These are phyloP conservation scores for Pelagia noctiluca DNA, from an alignment of 30 jellyfish, hydroid and myxozoan species.

Conservation along the genomic window DNA sequence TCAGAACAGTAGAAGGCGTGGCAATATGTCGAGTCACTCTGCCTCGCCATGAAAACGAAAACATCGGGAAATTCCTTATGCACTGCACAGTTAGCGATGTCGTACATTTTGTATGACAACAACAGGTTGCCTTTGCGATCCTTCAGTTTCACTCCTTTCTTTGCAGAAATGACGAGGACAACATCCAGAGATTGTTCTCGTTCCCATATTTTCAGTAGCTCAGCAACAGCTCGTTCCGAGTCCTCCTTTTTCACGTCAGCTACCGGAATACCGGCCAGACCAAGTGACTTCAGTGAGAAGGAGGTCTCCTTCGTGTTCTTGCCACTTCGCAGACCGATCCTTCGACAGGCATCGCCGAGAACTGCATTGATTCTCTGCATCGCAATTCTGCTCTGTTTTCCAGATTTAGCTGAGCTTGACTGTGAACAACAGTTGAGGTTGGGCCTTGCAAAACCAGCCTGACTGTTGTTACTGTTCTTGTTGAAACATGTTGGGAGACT, in stretches of 20 bases:
- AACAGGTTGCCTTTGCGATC: slow-evolving; percentile 60
- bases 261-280: slow-evolving; percentile 50
- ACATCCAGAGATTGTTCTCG: slow-evolving; percentile 42
- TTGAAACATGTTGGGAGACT: too few species aligned
- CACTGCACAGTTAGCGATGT: slow-evolving; percentile 63
- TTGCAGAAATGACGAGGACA: slow-evolving; percentile 52
- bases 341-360: neutral
- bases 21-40: slow-evolving; percentile 30
- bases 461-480: too few species aligned
- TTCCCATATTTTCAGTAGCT: slow-evolving; percentile 38
- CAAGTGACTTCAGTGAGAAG: slow-evolving; percentile 48
- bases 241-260: slow-evolving; percentile 8
- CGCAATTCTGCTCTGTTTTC: too few species aligned
- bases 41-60: slow-evolving; percentile 56
- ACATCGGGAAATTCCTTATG: slow-evolving; percentile 47
- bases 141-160: slow-evolving; percentile 40
- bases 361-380: slow-evolving; percentile 8
- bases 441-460: too few species aligned
- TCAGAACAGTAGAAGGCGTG: slow-evolving; percentile 67
- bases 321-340: slow-evolving; percentile 2
- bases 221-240: slow-evolving; percentile 35
- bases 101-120: slow-evolving; percentile 40
- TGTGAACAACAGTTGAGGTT: too few species aligned
- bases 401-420: too few species aligned
- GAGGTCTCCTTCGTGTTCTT: neutral